phyloP scores from a whole-genome alignment of 2,797 vertebrate species.

The Apodemus agrarius region DNA sequence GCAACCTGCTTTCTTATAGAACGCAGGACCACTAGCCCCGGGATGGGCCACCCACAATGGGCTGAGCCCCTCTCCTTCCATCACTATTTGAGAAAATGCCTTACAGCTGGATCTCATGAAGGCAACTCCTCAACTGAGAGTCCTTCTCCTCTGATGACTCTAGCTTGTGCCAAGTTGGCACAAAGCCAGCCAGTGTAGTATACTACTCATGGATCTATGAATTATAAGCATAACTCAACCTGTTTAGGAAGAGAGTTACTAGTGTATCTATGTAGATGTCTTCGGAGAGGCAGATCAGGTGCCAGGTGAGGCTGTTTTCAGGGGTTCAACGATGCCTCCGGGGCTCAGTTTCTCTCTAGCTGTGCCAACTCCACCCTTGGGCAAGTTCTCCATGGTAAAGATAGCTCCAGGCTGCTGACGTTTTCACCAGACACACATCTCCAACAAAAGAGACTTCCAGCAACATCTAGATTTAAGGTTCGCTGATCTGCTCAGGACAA shows the following conservation, averaged over 20 bases:
- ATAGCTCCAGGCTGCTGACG: background rate
- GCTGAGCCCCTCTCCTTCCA: background rate
- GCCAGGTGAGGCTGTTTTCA: background rate
- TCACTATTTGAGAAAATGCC: background rate
- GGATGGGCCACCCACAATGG: background rate
- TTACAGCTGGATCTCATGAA: background rate
- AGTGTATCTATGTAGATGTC: background rate
- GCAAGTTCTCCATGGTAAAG: background rate
- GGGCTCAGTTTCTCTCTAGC: background rate
- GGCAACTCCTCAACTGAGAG: background rate
- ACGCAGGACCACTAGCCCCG: background rate
- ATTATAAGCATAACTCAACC: background rate
- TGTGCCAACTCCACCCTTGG: background rate
- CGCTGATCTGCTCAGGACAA: no score
- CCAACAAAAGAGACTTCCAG: background rate
- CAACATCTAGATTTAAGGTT: background rate
- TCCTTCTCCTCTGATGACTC: background rate
- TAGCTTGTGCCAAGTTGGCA: background rate
- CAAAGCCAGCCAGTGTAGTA: background rate
- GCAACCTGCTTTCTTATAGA: background rate
- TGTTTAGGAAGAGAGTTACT: background rate
- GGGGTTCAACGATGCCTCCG: background rate
- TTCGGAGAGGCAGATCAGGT: background rate
- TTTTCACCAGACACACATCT: background rate
- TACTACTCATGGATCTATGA: background rate